These are phyloP conservation scores for Masticophis lateralis DNA, from an alignment of 2,797 vertebrate genomes.

Conservation along the genomic window DNA sequence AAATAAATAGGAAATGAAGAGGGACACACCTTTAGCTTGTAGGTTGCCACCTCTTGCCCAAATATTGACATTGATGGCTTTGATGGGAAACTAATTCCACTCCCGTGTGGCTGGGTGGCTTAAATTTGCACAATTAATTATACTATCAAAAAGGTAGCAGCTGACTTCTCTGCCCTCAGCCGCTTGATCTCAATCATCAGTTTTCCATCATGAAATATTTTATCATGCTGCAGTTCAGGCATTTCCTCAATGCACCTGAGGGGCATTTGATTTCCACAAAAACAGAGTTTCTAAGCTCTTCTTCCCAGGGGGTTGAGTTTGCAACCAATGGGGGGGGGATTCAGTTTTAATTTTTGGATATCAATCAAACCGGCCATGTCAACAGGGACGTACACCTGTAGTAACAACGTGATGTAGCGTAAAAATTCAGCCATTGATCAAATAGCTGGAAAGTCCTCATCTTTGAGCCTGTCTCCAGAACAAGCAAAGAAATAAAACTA, in stretches of 20 bases:
- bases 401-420: no score
- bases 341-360: no score
- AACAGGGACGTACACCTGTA: no score
- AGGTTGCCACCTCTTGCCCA: background rate
- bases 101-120: background rate
- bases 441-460: no score
- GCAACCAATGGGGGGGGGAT: background rate
- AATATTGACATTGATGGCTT: background rate
- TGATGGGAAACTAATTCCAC: background rate
- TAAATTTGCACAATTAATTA: background rate
- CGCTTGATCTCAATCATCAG: background rate
- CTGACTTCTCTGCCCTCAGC: background rate
- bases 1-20: background rate
- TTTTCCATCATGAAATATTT: background rate
- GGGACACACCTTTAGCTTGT: background rate
- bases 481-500: no score
- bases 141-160: background rate
- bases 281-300: background rate
- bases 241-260: background rate
- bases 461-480: no score
- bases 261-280: background rate
- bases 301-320: no score
- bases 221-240: background rate
- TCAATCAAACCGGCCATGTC: no score
- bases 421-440: no score